Percentiles rank a stretch among this genome's conserved stretches.
These are phyloP conservation scores for Saturnia pavonia DNA, from an alignment of 2,888 invertebrate genomes.

Conservation along the genomic window DNA sequence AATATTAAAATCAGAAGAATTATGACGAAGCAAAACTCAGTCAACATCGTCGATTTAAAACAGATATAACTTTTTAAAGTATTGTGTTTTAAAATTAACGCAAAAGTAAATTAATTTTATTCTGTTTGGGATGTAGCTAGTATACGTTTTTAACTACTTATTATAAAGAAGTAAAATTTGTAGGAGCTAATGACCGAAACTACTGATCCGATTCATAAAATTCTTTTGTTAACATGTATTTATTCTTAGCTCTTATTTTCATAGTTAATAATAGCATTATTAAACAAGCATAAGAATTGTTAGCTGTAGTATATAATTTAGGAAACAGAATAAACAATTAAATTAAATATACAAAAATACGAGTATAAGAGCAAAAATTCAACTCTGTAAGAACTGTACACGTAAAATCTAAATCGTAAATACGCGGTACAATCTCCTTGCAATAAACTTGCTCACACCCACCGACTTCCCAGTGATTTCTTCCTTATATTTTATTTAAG, in stretches of 20 bases:
- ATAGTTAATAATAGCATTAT: background rate
- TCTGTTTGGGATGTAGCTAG: too few species aligned
- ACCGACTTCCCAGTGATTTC: slow-evolving; percentile 62
- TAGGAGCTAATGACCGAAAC: too few species aligned
- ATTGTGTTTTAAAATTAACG: too few species aligned
- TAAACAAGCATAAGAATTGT: background rate
- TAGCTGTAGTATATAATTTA: background rate
- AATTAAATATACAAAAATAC: background rate
- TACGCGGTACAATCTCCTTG: slow-evolving; percentile 51
- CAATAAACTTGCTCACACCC: slow-evolving; percentile 51
- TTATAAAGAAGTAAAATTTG: too few species aligned
- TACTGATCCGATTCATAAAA: too few species aligned
- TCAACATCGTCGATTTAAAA: too few species aligned
- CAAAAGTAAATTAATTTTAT: too few species aligned
- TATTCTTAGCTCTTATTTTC: background rate
- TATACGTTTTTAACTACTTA: too few species aligned
- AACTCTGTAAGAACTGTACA: background rate
- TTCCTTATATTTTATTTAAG: slow-evolving; percentile 76
- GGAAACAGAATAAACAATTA: background rate
- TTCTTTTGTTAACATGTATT: background rate
- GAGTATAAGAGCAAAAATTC: background rate
- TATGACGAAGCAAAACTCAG: too few species aligned
- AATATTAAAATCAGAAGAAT: too few species aligned
- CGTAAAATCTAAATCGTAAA: slow-evolving; percentile 31
- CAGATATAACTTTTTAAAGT: too few species aligned